Percentiles rank a stretch among this genome's conserved stretches.
Conservation (phyloP, 2,888 invertebrate species). For the Agonopterix subpropinquella region DNA sequence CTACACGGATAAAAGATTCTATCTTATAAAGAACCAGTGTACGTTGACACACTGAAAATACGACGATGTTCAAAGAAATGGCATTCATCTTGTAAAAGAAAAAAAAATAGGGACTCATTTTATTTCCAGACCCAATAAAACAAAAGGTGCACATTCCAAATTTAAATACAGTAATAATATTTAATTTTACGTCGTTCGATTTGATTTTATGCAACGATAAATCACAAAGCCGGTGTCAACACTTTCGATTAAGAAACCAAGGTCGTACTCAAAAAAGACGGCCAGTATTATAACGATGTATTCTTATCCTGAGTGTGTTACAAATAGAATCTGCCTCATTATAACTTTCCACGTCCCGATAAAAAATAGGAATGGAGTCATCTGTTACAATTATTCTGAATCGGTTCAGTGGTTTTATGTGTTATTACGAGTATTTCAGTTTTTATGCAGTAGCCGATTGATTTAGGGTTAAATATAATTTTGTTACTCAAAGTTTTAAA, state of each 20-base stretch:
- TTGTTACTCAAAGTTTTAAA: background rate
- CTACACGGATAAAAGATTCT: no score
- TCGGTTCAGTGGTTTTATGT: constrained; percentile 18
- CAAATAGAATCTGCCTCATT: constrained; percentile 63
- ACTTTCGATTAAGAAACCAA: constrained; percentile 66
- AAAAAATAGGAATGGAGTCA: constrained; percentile 66
- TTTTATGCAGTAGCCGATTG: constrained; percentile 33
- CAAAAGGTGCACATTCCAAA: constrained; percentile 45
- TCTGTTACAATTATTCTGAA: constrained; percentile 49
- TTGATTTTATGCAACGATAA: constrained; percentile 56
- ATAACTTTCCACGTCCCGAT: constrained; percentile 62
- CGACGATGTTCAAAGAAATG: no score
- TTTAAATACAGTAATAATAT: constrained; percentile 51
- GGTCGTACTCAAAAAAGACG: constrained; percentile 44
- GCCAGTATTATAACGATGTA: constrained; percentile 41
- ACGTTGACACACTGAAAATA: no score
- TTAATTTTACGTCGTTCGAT: constrained; percentile 56
- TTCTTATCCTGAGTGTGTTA: constrained; percentile 60
- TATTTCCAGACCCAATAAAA: constrained; percentile 47
- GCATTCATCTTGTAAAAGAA: no score
- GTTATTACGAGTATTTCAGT: constrained; percentile 20
- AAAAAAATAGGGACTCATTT: constrained; percentile 16
- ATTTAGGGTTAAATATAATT: constrained; percentile 17
- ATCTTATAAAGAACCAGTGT: no score
- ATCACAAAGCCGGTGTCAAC: constrained; percentile 58